Evolutionary conservation across 2,797 vertebrate species (phyloP).

Genomic region (Sternotherus odoratus): DNA sequence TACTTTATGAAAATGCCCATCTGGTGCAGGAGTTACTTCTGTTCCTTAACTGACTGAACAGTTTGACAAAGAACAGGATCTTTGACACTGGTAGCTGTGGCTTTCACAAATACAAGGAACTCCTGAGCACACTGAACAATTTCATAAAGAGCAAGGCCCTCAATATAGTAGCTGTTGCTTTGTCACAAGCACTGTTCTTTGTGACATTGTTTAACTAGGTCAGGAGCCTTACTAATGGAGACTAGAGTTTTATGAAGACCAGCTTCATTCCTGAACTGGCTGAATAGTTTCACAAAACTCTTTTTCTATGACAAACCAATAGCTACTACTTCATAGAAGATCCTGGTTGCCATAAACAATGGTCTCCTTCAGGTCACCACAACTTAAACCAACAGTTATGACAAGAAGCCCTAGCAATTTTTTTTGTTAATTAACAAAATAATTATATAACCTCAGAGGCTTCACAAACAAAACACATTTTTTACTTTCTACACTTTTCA

Average conservation of each 20-base stretch:
- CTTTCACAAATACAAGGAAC: background rate
- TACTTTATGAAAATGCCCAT: background rate
- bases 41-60: background rate
- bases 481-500: background rate
- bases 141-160: background rate
- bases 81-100: background rate
- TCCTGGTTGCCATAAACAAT: background rate
- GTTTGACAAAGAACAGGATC: background rate
- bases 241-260: background rate
- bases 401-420: background rate
- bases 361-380: background rate
- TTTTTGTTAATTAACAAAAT: background rate
- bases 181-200: background rate
- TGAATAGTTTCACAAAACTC: background rate
- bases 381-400: background rate
- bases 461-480: background rate
- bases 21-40: background rate
- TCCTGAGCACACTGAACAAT: background rate
- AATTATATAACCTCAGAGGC: background rate
- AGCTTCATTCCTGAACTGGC: background rate
- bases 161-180: background rate
- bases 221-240: background rate
- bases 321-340: background rate
- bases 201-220: background rate
- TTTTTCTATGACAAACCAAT: background rate